Evolutionary conservation across 2,113 vertebrate genomes (phyloP), one percentile per base, ranked within the genome.

Genomic region (Pungitius pungitius): DNA sequence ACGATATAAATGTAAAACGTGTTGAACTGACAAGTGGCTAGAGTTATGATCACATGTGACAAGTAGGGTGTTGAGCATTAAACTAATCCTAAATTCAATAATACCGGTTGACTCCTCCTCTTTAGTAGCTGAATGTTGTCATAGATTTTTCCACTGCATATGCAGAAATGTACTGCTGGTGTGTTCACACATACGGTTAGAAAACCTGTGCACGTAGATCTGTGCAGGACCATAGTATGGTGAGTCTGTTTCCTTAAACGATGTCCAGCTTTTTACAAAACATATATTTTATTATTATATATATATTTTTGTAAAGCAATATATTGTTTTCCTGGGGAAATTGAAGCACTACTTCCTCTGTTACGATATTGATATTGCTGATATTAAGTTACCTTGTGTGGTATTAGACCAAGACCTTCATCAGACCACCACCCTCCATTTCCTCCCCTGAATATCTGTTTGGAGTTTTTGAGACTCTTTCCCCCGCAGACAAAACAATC

Each of bases 401-500:
- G 75, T 45, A 56, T 39, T 61, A 63, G 9, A 59, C 24, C 59
- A 49, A 57, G 54, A 71, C n/a, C 30, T 54, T 71, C 59, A 37
- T 62, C 42, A 69, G 55, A 66, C 71, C 71, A 76, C 30, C 18
- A 35, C 37, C 20, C 49, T 30, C 45, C 22, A 52, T 42, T 80
- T 82, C 59, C 73, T 66, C 60, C 39, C 22, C 49, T 68, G n/a
- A 43, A 59, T 62, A 64, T 78, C 66, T 65, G 64, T 54, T 72
- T 12, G 10, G 66, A 82, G 73, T 70, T 66, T 35, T 64, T 14
- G 73, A 83, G 60, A 62, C 56, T 52, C 26, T 70, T 83, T 35
- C 33, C 20, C 20, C 51, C 8, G 14, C 61, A 80, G 65, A 85
- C 60, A 82, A 75, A 84, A 78, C 57, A 78, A 81, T 75, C 47